phyloP scores from a whole-genome alignment of 64 coral and sea anemone species.

The Porites australiensis region DNA sequence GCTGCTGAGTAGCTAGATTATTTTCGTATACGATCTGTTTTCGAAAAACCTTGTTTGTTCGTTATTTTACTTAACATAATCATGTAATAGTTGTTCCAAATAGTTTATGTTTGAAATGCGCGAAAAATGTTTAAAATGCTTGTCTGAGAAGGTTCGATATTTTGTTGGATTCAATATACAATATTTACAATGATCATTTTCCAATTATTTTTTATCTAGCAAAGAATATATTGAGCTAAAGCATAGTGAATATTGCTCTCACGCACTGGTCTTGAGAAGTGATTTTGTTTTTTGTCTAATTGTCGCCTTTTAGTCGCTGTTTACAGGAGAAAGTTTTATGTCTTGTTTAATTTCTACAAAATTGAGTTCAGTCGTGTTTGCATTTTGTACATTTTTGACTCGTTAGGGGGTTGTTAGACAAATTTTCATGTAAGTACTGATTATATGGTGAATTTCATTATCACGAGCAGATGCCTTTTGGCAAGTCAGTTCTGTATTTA shows the following conservation, averaged over 20 bases:
- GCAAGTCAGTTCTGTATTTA: no score
- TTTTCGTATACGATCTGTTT: background rate
- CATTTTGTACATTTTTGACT: conserved; percentile 29
- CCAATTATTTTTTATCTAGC: background rate
- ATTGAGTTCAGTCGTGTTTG: background rate
- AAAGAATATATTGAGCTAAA: background rate
- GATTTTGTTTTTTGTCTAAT: background rate
- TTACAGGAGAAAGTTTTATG: background rate
- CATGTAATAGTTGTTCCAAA: background rate
- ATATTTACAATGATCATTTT: conserved; percentile 1
- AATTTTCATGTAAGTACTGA: conserved; percentile 12
- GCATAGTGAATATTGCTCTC: background rate
- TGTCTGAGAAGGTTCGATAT: background rate
- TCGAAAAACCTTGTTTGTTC: background rate
- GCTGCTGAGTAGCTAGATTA: background rate
- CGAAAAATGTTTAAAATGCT: background rate
- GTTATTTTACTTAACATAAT: background rate
- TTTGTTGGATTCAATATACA: background rate
- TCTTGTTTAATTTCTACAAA: background rate
- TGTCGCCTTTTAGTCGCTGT: conserved; percentile 2
- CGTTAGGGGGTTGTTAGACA: background rate
- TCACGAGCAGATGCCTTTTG: background rate
- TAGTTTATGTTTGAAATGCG: background rate
- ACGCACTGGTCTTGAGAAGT: background rate
- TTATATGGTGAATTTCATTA: conserved; percentile 1